phyloP scores from a whole-genome alignment of 2,888 invertebrate species.

The Suillia variegata region DNA sequence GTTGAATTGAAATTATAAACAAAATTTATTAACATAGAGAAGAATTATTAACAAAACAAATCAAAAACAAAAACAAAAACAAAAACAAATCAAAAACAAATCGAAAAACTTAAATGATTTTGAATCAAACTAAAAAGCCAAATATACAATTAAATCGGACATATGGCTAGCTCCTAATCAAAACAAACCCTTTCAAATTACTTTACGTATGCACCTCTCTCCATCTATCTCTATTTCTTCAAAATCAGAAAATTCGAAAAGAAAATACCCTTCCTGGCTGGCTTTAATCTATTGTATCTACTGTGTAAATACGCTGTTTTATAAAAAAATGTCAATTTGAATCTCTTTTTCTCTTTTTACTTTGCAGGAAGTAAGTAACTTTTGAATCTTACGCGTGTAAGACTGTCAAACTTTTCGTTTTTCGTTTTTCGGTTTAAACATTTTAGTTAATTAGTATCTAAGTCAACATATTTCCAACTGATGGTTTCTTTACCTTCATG shows the following conservation, averaged over 20 bases:
- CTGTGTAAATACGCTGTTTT: conserved; percentile 3
- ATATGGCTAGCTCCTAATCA: no score
- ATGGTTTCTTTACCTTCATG: no score
- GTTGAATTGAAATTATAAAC: conserved; percentile 15
- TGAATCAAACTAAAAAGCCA: background rate
- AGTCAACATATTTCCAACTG: no score
- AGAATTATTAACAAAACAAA: conserved; percentile 7
- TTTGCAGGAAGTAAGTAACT: conserved; percentile 62
- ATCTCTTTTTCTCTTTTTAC: conserved; percentile 46
- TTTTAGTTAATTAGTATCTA: no score
- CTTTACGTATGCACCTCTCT: no score
- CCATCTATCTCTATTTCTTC: no score
- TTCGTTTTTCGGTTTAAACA: no score
- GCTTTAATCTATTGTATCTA: background rate
- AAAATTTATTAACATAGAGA: conserved; percentile 4
- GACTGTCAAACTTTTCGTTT: conserved; percentile 28
- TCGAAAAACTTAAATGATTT: conserved; percentile 5
- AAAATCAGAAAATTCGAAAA: no score
- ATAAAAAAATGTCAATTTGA: conserved; percentile 31
- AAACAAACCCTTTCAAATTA: no score
- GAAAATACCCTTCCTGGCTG: background rate
- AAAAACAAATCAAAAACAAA: background rate
- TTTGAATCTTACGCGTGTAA: conserved; percentile 26
- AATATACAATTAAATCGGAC: no score
- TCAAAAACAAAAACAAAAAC: conserved; percentile 7